Base-by-base conservation (phyloP, 2,113 vertebrate genomes). In the Phyllostomus hastatus region DNA sequence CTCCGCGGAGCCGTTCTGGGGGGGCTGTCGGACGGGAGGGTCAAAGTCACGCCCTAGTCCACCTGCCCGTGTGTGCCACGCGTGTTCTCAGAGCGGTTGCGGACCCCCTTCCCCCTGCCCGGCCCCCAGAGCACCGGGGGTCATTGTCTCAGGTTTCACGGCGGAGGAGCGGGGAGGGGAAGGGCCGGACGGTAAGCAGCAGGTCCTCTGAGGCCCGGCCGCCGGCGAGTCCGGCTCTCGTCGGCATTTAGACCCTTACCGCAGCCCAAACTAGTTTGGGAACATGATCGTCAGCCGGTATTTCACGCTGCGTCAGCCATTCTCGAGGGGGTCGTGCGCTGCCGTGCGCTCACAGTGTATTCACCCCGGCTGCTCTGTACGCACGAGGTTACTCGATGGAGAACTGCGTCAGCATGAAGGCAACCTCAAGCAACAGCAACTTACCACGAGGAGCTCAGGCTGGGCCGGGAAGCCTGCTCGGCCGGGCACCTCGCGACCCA, bases 391-490 rank as follows among this genome's bases (percentile, higher is more conserved):
- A 95, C 95, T 97, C 97, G 84, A 79, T 97, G 93, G 92, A 81
- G 96, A 94, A 92, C 94, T 88, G 80, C 88, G 96, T 97, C 90
- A 97, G 81, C 94, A 95, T 95, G 91, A 91, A 93, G 64, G 76
- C 59, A 95, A 75, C 82, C 64, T 78, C 87, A 78, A 95, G 83
- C 48, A 92, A 90, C 28, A 19, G 38, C 38, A 41, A 4, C 38
- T 41, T 75, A 94, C 64, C 48, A 61, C 1, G 5, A 73, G 59
- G 54, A 73, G 66, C 52, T 86, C 79, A 24, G 80, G 66, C 48
- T 43, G 22, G 69, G 41, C n/a, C 22, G 80, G 38, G 78, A 89
- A 91, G 66, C 20, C 38, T 91, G 4, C 66, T 38, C 52, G 8
- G 20, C 7, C 3, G 10, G 17, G 38, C 7, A 76, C 66, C 11